These are phyloP conservation scores for Pantherophis guttatus DNA, from an alignment of 2,113 vertebrate genomes.

Conservation along the genomic window DNA sequence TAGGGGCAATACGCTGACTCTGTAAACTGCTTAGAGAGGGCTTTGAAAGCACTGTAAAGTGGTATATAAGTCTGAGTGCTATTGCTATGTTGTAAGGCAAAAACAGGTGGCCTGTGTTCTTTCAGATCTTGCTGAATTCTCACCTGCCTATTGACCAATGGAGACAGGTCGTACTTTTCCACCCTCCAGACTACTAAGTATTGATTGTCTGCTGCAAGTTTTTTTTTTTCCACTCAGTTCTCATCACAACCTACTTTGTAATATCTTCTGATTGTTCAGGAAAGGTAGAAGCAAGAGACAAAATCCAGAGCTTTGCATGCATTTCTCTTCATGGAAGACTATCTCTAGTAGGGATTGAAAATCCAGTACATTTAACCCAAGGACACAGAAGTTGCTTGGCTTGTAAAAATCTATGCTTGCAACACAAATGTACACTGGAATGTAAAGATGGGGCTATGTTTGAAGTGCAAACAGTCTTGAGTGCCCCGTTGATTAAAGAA, in stretches of 20 bases:
- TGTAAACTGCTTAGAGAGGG: no score
- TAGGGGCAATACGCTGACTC: no score
- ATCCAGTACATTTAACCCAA: constrained; percentile 5
- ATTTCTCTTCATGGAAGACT: neutral
- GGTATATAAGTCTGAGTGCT: no score
- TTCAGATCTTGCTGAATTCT: neutral
- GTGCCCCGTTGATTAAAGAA: constrained; percentile 1
- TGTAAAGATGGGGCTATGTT: constrained; percentile 17
- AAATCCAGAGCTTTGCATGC: neutral
- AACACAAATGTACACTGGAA: constrained; percentile 12
- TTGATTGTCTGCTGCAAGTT: neutral
- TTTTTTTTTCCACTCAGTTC: neutral
- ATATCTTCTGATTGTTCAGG: neutral
- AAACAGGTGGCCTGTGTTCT: neutral
- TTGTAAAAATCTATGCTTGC: neutral
- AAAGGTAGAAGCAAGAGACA: neutral
- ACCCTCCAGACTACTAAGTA: neutral
- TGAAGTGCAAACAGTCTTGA: constrained; percentile 25
- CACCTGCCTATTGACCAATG: neutral
- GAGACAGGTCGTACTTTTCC: neutral
- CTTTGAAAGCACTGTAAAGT: no score
- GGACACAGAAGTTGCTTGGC: neutral
- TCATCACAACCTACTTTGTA: neutral
- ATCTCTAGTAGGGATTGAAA: constrained; percentile 1
- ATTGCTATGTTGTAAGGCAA: neutral